Evolutionary conservation across 37 sponge, comb jelly and placozoan genomes (phyloP), one percentile per base, ranked within the genome.

Genomic region (Theonella swinhoei): DNA sequence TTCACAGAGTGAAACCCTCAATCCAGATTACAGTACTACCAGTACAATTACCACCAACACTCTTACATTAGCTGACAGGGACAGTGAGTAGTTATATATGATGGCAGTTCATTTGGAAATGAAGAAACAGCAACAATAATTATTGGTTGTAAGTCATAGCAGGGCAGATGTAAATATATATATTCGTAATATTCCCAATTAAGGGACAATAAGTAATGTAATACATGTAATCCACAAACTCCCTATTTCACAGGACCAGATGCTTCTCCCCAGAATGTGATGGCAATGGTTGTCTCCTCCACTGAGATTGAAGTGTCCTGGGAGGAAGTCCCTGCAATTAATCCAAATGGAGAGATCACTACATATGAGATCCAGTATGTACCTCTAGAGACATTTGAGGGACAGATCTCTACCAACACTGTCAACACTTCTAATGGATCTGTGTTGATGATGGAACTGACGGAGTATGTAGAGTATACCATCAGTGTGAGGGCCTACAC

Each of bases 401-500:
- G 8, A 29, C 54, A 47, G 54, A 30, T 70, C 39, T 20, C 39
- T 9, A 14, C 71, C 20, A 14, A 30, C 36, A 70, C 22, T 36
- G 71, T 70, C 39, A 70, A 70, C 22, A 70, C 38, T 22, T 33
- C 71, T 9, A 35, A 31, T 9, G 8, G 5, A 3, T 70, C 39
- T 34, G 32, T 38, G 3, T 17, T 47, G 7, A 7, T 72, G 2
- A 37, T 1, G 4, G 68, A 68, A 14, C 28, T 79, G 3, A 24
- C 64, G 39, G 80, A 79, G n/a, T 62, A 29, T 34, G 38, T 34
- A 26, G 68, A 63, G 25, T 79, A 79, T 39, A 37, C 2, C 32
- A 36, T 79, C 65, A 36, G 24, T 4, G 77, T 79, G 3, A 35
- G 80, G 65, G 80, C 80, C 11, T 63, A 38, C 68, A 79, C 80